Conservation (phyloP, 1,140 invertebrate species). For the Pseudobourletiella spinata region DNA sequence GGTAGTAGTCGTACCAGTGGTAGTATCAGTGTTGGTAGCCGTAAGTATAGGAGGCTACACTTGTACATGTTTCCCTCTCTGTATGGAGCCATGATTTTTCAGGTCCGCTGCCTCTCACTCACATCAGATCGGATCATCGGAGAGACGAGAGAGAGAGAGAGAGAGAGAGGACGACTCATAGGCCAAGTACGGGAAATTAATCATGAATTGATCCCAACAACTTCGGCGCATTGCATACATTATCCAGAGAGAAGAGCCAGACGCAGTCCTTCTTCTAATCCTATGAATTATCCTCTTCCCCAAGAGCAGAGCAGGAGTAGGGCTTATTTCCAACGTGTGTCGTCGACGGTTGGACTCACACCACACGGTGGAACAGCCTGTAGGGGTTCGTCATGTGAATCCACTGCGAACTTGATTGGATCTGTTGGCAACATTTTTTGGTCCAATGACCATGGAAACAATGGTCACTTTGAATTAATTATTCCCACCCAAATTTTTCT, state of each 20-base stretch:
- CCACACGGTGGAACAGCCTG: too few relatives aligned
- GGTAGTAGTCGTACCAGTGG: too few relatives aligned
- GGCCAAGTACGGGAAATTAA: constrained; percentile 20
- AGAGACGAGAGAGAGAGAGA: not conserved
- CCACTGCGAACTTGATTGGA: too few relatives aligned
- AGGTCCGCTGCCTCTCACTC: constrained; percentile 33
- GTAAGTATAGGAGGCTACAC: too few relatives aligned
- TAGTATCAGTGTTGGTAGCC: too few relatives aligned
- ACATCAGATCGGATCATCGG: constrained; percentile 9
- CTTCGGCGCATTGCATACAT: not conserved
- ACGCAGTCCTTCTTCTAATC: not conserved
- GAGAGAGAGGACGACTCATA: not conserved
- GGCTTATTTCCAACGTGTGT: not conserved
- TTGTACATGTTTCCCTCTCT: too few relatives aligned
- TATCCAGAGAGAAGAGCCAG: too few relatives aligned
- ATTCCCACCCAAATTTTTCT: too few relatives aligned
- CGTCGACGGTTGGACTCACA: not conserved
- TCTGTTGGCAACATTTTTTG: constrained; percentile 5
- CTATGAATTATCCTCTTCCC: constrained; percentile 5
- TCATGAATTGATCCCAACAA: constrained; percentile 24
- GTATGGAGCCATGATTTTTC: too few relatives aligned
- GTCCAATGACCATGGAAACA: not conserved
- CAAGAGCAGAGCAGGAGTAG: too few relatives aligned
- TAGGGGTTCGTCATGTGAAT: too few relatives aligned
- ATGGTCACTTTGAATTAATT: too few relatives aligned